Evolutionary conservation across 2,888 invertebrate genomes (phyloP).

Genomic region (Drosophila sordidapex): DNA sequence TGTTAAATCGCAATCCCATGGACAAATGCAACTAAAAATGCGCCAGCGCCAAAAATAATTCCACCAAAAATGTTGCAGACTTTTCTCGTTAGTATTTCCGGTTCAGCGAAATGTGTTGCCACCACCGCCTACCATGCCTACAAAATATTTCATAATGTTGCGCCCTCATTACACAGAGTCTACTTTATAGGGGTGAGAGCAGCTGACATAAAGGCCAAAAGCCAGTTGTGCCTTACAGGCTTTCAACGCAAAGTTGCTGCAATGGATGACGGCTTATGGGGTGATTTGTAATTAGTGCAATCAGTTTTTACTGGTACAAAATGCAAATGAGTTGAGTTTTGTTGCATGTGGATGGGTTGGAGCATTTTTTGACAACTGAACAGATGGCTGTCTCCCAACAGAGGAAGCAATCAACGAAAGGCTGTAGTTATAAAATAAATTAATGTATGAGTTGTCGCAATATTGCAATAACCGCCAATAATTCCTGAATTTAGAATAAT

Average conservation of each 20-base stretch:
- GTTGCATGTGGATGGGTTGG: constrained; percentile 16
- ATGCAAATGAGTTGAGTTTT: constrained; percentile 51
- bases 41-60: constrained; percentile 40
- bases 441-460: background rate
- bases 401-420: constrained; percentile 13
- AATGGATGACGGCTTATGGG: no score
- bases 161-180: constrained; percentile 20
- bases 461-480: background rate
- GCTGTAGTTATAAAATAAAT: background rate
- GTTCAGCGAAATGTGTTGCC: constrained; percentile 19
- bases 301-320: constrained; percentile 40
- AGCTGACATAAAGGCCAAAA: constrained; percentile 46
- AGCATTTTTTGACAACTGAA: constrained; percentile 11
- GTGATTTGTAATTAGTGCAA: constrained; percentile 62
- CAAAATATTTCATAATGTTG: constrained; percentile 47
- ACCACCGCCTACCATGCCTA: background rate
- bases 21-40: constrained; percentile 31
- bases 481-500: background rate
- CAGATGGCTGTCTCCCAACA: background rate
- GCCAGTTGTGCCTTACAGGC: constrained; percentile 19
- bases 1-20: constrained; percentile 31
- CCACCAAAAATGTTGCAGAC: constrained; percentile 53
- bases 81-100: constrained; percentile 67
- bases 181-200: constrained; percentile 10
- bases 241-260: background rate